These are phyloP conservation scores for Drosophila lutescens DNA, from an alignment of 2,888 invertebrate genomes.

Conservation along the genomic window DNA sequence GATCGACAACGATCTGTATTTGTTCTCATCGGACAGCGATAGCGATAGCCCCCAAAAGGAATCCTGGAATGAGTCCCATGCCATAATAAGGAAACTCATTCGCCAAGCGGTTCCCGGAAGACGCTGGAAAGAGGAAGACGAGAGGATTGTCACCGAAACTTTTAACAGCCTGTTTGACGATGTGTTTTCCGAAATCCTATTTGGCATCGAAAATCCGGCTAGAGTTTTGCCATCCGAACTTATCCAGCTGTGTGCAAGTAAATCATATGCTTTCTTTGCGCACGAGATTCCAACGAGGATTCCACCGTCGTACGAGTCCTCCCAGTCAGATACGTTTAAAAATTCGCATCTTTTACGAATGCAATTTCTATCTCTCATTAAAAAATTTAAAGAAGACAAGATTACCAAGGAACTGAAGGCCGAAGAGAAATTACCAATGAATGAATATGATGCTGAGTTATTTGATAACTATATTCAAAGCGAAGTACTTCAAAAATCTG, in stretches of 20 bases:
- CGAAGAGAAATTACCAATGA: not conserved
- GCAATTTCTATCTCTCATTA: slow-evolving; percentile 2
- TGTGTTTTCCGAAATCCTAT: slow-evolving; percentile 51
- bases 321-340: not conserved
- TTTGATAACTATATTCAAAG: not conserved
- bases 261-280: not conserved
- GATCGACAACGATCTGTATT: slow-evolving; percentile 73
- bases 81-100: slow-evolving; percentile 79
- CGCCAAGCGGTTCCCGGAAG: slow-evolving; percentile 73
- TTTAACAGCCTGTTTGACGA: slow-evolving; percentile 66
- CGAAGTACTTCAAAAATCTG: not conserved
- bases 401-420: not conserved
- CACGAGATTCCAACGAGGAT: not conserved
- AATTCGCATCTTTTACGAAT: not conserved
- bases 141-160: slow-evolving; percentile 67
- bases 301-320: too few species aligned
- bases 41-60: slow-evolving; percentile 34
- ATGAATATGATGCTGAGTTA: not conserved
- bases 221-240: slow-evolving; percentile 16
- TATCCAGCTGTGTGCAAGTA: not conserved
- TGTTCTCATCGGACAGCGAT: slow-evolving; percentile 71
- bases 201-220: not conserved
- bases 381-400: slow-evolving; percentile 3
- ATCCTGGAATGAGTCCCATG: slow-evolving; percentile 59
- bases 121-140: slow-evolving; percentile 74